Base-by-base conservation (phyloP, 2,113 vertebrate genomes). In the Acinonyx jubatus region DNA sequence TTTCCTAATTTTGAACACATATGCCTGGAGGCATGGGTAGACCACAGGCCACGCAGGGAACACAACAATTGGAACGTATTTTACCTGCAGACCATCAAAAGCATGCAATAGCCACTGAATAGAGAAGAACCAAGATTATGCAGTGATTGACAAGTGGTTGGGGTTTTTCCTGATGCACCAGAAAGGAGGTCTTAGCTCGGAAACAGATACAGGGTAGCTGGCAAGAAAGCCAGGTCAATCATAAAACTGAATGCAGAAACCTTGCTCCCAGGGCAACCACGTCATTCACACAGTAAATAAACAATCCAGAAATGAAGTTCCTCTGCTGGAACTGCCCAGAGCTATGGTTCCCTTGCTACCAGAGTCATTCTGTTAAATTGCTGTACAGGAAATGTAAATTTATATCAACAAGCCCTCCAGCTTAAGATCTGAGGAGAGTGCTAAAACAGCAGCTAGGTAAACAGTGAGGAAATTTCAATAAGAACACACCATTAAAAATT, bases 221-320 rank as follows among this genome's bases (percentile, higher is more conserved):
- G 63, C 69, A 96, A 76, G 78, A 80, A 91, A 97, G 48, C 3
- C 55, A 55, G 82, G 87, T 74, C 81, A 63, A 19, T 91, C 92
- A 91, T 33, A 91, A 78, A 88, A 23, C 68, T 88, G 92, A 97
- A 93, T 61, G 21, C 45, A 87, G 73, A 95, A 96, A 55, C 27
- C 18, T 90, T 92, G 66, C 89, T 95, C 86, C 85, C 68, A 83
- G 68, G 74, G 80, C 52, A 96, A 66, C 27, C 52, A 78, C 68
- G 74, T 95, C 94, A 73, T 90, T 89, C 78, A 91, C 85, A 90
- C 52, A 45, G 89, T 79, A 61, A 93, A 83, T 88, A 84, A 95
- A 91, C 86, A 91, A 91, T 69, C 31, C 86, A 88, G 71, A 97
- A 97, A 93, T 91, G 95, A 96, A 93, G 45, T 91, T 91, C 38